These are phyloP conservation scores for Caradrina kadenii DNA, from an alignment of 2,888 invertebrate genomes.

Conservation along the genomic window DNA sequence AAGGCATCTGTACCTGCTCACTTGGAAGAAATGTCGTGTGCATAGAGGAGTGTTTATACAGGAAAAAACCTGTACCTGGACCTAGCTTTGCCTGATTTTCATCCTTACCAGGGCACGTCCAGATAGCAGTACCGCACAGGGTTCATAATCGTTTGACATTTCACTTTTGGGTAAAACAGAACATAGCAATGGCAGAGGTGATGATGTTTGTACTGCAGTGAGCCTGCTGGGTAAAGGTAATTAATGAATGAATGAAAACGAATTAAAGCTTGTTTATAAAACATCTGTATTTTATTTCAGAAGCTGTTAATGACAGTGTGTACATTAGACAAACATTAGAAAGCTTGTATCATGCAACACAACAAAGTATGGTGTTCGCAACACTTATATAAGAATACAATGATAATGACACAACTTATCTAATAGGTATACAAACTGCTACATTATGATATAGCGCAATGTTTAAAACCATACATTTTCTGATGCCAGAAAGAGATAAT, in stretches of 20 bases:
- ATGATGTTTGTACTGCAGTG: too few relatives aligned
- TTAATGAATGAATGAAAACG: constrained; percentile 14
- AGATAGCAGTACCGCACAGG: too few relatives aligned
- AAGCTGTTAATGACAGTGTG: constrained; percentile 57
- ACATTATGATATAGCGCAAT: constrained; percentile 15
- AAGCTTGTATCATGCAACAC: constrained; percentile 47
- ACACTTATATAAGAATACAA: constrained; percentile 34
- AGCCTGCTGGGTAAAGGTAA: not conserved
- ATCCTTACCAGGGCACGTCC: too few relatives aligned
- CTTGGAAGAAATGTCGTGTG: not conserved
- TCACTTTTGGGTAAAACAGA: too few relatives aligned
- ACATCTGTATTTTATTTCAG: constrained; percentile 63
- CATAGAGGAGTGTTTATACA: not conserved
- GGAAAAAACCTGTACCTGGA: not conserved
- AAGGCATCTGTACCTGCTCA: not conserved
- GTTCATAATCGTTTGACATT: too few relatives aligned
- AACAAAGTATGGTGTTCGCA: constrained; percentile 28
- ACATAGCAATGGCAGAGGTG: too few relatives aligned
- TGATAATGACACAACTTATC: constrained; percentile 47
- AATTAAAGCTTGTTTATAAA: constrained; percentile 52
- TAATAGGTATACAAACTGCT: constrained; percentile 44
- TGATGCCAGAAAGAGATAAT: not conserved
- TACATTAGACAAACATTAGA: constrained; percentile 44
- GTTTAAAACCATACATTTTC: not conserved
- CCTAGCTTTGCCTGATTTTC: too few relatives aligned